phyloP scores from a whole-genome alignment of 2,888 invertebrate genomes.

The Meta bourneti region DNA sequence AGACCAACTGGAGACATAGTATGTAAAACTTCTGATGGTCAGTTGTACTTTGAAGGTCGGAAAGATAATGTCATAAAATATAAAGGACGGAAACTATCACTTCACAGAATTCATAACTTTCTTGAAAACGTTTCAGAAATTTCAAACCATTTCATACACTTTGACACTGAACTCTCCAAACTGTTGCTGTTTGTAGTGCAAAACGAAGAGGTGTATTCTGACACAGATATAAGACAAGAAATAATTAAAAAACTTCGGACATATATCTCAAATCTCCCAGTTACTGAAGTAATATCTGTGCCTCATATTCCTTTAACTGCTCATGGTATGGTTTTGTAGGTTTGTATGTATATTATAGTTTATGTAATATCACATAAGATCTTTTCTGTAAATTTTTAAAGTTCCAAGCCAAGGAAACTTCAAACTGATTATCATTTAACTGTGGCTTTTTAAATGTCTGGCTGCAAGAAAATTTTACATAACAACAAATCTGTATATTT shows the following conservation, averaged over 20 bases:
- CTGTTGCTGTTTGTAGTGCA: slow-evolving; percentile 42
- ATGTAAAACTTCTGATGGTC: slow-evolving; percentile 79
- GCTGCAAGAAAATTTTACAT: too few species aligned
- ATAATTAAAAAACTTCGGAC: slow-evolving; percentile 9
- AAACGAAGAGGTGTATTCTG: background rate
- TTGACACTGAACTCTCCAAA: slow-evolving; percentile 25
- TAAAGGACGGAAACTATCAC: slow-evolving; percentile 86
- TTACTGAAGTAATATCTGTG: slow-evolving; percentile 79
- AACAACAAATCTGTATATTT: too few species aligned
- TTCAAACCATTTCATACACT: slow-evolving; percentile 31
- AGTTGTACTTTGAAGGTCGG: slow-evolving; percentile 83
- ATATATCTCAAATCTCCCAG: slow-evolving; percentile 73
- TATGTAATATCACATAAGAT: background rate
- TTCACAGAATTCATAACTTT: slow-evolving; percentile 13
- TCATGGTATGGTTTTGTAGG: slow-evolving; percentile 80
- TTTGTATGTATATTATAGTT: background rate
- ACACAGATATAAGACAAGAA: slow-evolving; percentile 3
- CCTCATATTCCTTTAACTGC: slow-evolving; percentile 79
- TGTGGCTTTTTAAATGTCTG: too few species aligned
- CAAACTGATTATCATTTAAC: too few species aligned
- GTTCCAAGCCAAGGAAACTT: too few species aligned
- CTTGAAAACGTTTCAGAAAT: slow-evolving; percentile 42
- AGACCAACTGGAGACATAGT: slow-evolving; percentile 89
- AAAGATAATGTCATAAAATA: slow-evolving; percentile 88
- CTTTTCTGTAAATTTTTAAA: background rate